Conservation (phyloP, 2,888 invertebrate genomes). For the Bugula neritina region DNA sequence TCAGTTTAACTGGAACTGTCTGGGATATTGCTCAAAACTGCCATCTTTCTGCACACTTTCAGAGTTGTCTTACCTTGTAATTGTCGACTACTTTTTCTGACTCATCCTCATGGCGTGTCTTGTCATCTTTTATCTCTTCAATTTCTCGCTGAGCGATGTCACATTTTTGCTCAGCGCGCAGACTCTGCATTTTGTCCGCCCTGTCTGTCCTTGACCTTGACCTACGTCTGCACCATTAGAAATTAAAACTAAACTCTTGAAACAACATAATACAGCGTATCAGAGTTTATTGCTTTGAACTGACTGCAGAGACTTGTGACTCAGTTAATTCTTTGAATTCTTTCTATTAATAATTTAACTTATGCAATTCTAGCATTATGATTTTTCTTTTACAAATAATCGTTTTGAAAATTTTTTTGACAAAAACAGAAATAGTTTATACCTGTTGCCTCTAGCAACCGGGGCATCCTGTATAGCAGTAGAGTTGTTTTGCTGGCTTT, state of each 20-base stretch:
- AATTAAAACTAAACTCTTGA: neutral
- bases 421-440: too few species aligned
- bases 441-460: slow-evolving; percentile 62
- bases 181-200: slow-evolving; percentile 44
- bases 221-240: too few species aligned
- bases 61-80: slow-evolving; percentile 46
- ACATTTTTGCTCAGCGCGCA: slow-evolving; percentile 53
- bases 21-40: too few species aligned
- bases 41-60: too few species aligned
- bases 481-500: slow-evolving; percentile 27
- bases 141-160: slow-evolving; percentile 53
- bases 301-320: neutral
- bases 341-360: too few species aligned
- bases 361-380: too few species aligned
- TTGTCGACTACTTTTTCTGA: slow-evolving; percentile 51
- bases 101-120: slow-evolving; percentile 46
- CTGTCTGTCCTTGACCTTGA: slow-evolving; percentile 48
- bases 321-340: too few species aligned
- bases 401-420: too few species aligned
- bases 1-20: too few species aligned
- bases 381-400: too few species aligned
- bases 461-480: slow-evolving; percentile 75
- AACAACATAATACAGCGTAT: neutral
- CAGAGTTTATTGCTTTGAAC: neutral
- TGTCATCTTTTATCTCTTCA: slow-evolving; percentile 50